phyloP scores from a whole-genome alignment of 2,797 vertebrate genomes.

The Steatocranus sp. region DNA sequence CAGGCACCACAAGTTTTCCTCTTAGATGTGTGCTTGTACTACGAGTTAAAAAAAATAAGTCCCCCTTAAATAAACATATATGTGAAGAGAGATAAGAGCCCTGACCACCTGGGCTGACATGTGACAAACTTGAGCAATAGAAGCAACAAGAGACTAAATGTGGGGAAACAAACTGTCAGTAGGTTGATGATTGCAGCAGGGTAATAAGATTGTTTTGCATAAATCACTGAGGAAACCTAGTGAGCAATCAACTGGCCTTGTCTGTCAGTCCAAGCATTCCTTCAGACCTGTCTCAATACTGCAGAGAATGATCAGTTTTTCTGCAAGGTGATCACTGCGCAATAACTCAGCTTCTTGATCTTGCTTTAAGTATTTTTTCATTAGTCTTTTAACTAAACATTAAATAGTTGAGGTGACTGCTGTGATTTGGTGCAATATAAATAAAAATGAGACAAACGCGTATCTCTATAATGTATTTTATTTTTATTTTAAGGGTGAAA shows the following conservation, averaged over 20 bases:
- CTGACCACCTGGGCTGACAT: conserved; percentile 7
- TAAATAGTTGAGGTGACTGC: background rate
- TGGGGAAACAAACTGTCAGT: conserved; percentile 35
- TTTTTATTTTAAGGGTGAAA: background rate
- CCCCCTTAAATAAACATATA: conserved; percentile 22
- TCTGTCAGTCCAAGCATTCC: background rate
- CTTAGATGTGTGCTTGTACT: background rate
- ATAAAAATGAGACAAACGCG: background rate
- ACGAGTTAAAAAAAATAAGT: background rate
- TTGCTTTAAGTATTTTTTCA: background rate
- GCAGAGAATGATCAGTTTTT: background rate
- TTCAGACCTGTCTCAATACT: background rate
- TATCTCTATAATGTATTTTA: background rate
- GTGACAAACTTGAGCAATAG: conserved; percentile 28
- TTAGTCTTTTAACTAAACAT: background rate
- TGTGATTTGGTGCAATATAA: background rate
- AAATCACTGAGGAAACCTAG: conserved; percentile 17
- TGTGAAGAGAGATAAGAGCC: conserved; percentile 9
- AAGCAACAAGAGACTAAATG: conserved; percentile 1
- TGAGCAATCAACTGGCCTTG: background rate
- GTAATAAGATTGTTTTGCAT: conserved; percentile 28
- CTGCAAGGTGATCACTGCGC: background rate
- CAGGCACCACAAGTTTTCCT: background rate
- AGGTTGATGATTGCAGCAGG: conserved; percentile 18
- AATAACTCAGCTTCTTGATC: background rate